phyloP scores from a whole-genome alignment of 2,113 vertebrate genomes.

The Aegotheles bennettii region DNA sequence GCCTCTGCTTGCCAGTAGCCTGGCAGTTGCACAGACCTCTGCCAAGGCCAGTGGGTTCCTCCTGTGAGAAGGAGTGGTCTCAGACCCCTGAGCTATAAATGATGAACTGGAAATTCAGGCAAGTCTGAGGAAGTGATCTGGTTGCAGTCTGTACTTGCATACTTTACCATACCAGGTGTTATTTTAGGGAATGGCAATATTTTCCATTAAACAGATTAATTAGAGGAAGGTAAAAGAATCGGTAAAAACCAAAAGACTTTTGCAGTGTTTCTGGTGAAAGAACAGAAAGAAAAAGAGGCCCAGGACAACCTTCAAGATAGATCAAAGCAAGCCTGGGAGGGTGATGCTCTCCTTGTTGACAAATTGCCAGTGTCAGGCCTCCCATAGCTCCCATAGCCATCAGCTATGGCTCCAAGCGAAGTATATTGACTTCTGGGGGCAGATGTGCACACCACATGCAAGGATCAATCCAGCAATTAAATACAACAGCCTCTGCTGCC shows the following conservation, averaged over 20 bases:
- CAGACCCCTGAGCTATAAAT: neutral
- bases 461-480: neutral
- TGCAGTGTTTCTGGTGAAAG: neutral
- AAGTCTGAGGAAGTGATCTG: neutral
- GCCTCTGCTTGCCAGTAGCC: neutral
- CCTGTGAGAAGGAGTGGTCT: neutral
- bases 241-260: neutral
- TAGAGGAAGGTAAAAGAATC: neutral
- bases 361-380: neutral
- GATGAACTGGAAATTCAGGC: neutral
- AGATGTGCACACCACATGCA: neutral
- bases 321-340: neutral
- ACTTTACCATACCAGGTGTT: neutral
- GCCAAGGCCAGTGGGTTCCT: neutral
- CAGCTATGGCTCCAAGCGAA: neutral
- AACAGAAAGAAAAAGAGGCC: neutral
- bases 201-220: neutral
- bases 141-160: neutral
- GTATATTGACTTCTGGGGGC: neutral
- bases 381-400: neutral
- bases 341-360: neutral
- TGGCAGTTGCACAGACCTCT: neutral
- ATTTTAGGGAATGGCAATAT: neutral
- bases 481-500: neutral
- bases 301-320: neutral